phyloP scores from a whole-genome alignment of 2,888 invertebrate genomes.

The Augochlorella aurata region DNA sequence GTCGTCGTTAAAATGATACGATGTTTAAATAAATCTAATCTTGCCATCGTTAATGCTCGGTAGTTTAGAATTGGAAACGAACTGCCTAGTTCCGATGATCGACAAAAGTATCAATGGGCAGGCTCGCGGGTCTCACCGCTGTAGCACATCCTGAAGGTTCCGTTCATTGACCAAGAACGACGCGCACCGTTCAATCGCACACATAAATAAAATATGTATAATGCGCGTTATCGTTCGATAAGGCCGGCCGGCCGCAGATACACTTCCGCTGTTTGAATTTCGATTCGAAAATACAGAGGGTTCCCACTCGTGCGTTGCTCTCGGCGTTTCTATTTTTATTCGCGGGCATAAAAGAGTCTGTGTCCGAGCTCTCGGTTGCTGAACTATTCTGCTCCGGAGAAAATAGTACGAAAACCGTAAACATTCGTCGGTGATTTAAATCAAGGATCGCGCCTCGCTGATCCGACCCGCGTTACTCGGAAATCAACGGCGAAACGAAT shows the following conservation, averaged over 20 bases:
- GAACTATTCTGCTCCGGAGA: not conserved
- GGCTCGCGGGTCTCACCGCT: not conserved
- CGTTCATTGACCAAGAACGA: constrained; percentile 43
- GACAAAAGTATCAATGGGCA: not conserved
- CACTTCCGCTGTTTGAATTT: constrained; percentile 48
- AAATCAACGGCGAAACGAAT: not conserved
- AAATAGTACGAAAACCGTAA: not conserved
- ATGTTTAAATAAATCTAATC: too few species aligned
- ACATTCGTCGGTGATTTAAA: not conserved
- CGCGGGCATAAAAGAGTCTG: constrained; percentile 30
- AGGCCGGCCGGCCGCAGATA: constrained; percentile 23
- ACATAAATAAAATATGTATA: constrained; percentile 34
- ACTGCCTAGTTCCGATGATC: not conserved
- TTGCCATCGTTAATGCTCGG: too few species aligned
- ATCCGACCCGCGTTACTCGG: not conserved
- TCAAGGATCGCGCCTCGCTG: too few species aligned
- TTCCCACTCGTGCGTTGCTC: constrained; percentile 11
- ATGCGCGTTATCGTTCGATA: constrained; percentile 42
- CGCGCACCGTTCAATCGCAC: constrained; percentile 13
- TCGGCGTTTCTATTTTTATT: constrained; percentile 44
- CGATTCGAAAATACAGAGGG: constrained; percentile 40
- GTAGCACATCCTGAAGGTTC: not conserved
- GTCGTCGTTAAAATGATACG: too few species aligned
- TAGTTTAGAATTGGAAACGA: too few species aligned
- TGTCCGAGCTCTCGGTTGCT: constrained; percentile 17